A percentile compares a stretch with the other conserved stretches of the same genome.
Evolutionary conservation across 2,888 invertebrate genomes (phyloP).

Genomic region (Perizoma flavofasciatum): DNA sequence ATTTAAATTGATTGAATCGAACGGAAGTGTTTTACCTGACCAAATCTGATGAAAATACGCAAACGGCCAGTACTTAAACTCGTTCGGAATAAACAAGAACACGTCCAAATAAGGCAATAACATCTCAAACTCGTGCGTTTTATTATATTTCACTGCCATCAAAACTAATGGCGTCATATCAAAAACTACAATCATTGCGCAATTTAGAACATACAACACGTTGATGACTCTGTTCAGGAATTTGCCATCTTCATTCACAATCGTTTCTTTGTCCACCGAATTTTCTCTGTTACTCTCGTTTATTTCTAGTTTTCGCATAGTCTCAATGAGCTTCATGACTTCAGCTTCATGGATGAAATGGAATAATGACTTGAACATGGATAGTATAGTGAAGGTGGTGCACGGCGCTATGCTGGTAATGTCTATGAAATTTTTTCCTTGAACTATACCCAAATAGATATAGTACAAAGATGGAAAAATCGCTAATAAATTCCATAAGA

Average conservation of each 20-base stretch:
- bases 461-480: constrained; percentile 37
- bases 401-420: constrained; percentile 51
- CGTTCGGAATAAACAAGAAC: constrained; percentile 50
- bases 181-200: constrained; percentile 50
- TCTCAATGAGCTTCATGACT: constrained; percentile 36
- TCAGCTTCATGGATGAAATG: constrained; percentile 36
- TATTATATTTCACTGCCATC: constrained; percentile 48
- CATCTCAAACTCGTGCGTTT: constrained; percentile 47
- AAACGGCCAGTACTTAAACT: constrained; percentile 51
- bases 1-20: no score
- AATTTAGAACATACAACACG: constrained; percentile 44
- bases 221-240: constrained; percentile 45
- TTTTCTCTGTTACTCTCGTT: constrained; percentile 32
- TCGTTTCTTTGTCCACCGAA: constrained; percentile 34
- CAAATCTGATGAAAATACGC: constrained; percentile 55
- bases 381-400: constrained; percentile 40
- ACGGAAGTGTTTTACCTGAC: constrained; percentile 43
- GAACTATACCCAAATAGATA: constrained; percentile 37
- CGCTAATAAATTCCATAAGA: constrained; percentile 42
- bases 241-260: constrained; percentile 41
- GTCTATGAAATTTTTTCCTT: constrained; percentile 46
- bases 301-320: constrained; percentile 42
- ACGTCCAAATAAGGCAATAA: constrained; percentile 52
- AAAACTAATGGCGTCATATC: constrained; percentile 47
- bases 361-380: constrained; percentile 44